Conservation (phyloP, 2,888 invertebrate genomes). For the Lumbricus terrestris region DNA sequence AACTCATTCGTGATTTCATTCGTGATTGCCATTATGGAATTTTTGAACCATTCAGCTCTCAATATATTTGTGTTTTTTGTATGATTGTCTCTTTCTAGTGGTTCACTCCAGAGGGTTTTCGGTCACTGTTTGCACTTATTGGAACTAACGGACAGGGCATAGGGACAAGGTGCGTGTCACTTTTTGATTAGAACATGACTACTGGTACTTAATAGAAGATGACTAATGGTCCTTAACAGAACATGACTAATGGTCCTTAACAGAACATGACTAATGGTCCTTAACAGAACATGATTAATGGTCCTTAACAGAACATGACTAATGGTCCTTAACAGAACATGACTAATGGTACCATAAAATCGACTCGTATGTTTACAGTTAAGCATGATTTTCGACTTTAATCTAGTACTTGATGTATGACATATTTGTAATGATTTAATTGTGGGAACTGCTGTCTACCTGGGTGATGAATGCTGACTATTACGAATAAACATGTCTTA, state of each 20-base stretch:
- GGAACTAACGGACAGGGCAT: slow-evolving; percentile 95
- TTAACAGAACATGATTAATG: no score
- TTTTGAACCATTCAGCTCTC: background rate
- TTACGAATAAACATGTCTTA: background rate
- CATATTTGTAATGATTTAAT: background rate
- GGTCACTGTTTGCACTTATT: slow-evolving; percentile 68
- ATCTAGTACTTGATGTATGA: background rate
- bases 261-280: background rate
- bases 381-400: background rate
- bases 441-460: background rate
- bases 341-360: background rate
- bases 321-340: background rate
- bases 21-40: background rate
- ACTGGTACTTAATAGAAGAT: background rate
- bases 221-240: background rate
- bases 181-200: background rate
- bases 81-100: slow-evolving; percentile 57
- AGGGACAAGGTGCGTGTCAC: slow-evolving; percentile 67
- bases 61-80: background rate
- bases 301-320: no score
- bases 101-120: slow-evolving; percentile 81
- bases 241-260: no score
- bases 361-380: background rate
- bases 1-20: background rate
- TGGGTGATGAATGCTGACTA: background rate